Base-by-base conservation (phyloP, 1,140 invertebrate species). In the Daktulosphaira vitifoliae region DNA sequence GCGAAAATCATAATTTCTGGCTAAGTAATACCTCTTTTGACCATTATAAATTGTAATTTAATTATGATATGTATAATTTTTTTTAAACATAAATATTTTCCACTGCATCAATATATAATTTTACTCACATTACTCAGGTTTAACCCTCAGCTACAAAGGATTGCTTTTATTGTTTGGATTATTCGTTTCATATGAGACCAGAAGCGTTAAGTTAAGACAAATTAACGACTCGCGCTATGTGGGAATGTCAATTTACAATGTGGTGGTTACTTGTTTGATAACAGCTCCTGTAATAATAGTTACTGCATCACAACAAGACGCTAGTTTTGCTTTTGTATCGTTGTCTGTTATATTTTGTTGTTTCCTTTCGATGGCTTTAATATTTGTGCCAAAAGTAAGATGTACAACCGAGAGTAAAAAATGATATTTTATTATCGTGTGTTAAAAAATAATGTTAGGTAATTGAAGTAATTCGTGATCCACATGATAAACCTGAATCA, bases 211-310 rank as follows among this genome's bases (percentile, higher is more conserved):
- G 80, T 84, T 92, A 8, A 88, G 90, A 66, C 87, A 90, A 73
- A 92, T 92, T 70, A 92, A 92, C 76, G 96, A 99, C 78, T 96
- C 93, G 0, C 82, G 94, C 71, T 96, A 98, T 76, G 95, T 98
- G 11, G 94, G 94, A 68, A 96, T 99, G 92, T 93, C 93, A 70
- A 98, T 99, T 72, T 99, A 99, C 78, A 99, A 99, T 77, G 95
- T 99, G 50, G 95, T 96, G 65, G 92, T 99, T 23, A 81, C 99
- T 13, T 97, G 94, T 74, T 78, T 98, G 64, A 97, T 99, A 72
- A 98, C 95, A 9, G 94, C 90, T 13, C 96, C 96, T 0, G 95
- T 99, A 38, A 92, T 91, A 11, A 84, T 98, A 79, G 92, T 98
- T 15, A 97, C 99, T 68, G 88, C 89, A 56, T 91, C 89, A 68